A percentile compares a stretch with the other conserved stretches of the same genome.
These are phyloP conservation scores for Gavialis gangeticus DNA, from an alignment of 2,113 vertebrate genomes.

Conservation along the genomic window DNA sequence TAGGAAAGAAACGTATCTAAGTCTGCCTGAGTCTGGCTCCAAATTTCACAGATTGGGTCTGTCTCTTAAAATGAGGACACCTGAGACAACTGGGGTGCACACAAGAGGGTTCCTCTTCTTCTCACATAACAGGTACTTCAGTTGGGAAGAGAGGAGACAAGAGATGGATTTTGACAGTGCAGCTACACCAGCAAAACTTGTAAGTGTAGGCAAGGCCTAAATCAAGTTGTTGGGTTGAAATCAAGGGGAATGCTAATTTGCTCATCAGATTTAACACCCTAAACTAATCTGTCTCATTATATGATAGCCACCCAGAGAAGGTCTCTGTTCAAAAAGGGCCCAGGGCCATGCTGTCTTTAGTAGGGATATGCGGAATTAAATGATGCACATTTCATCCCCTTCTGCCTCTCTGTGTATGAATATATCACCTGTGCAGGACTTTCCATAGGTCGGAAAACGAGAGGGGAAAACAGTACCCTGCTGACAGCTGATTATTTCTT, in stretches of 20 bases:
- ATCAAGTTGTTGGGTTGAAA: background rate
- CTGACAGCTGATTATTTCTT: accelerated
- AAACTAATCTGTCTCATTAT: background rate
- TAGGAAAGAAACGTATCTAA: too few species aligned
- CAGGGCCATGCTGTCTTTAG: background rate
- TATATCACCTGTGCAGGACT: background rate
- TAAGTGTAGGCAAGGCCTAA: background rate
- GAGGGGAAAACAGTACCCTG: background rate
- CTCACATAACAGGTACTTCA: background rate
- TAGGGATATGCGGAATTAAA: background rate
- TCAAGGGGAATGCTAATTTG: background rate
- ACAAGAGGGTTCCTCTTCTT: background rate
- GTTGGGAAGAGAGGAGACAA: background rate
- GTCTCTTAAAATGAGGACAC: too few species aligned
- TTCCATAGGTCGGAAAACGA: accelerated
- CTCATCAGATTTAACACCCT: background rate
- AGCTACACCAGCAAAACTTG: conserved; percentile 34
- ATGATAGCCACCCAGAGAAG: background rate
- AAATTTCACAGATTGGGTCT: too few species aligned
- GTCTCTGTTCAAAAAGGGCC: background rate
- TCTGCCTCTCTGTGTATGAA: accelerated
- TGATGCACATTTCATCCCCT: background rate
- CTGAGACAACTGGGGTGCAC: too few species aligned
- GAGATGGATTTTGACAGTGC: background rate
- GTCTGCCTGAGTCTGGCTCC: too few species aligned